These are phyloP conservation scores for Sciaenops ocellatus DNA, from an alignment of 2,797 vertebrate species.

Conservation along the genomic window DNA sequence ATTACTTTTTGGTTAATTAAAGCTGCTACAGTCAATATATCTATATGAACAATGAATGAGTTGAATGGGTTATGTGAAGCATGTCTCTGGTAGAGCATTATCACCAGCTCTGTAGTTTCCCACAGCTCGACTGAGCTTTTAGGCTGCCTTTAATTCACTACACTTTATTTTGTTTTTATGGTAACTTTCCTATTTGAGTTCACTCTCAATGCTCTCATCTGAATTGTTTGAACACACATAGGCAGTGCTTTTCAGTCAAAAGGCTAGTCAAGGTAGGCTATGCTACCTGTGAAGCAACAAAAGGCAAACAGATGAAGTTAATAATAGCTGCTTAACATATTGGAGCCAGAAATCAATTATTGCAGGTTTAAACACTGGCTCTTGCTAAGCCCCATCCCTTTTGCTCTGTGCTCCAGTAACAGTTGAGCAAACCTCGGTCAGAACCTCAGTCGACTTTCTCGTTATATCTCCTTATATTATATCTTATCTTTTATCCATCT, in stretches of 20 bases:
- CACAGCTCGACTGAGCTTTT: too few relatives aligned
- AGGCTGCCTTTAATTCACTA: too few relatives aligned
- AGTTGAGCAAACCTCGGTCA: too few relatives aligned
- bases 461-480: too few relatives aligned
- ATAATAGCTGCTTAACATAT: too few relatives aligned
- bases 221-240: background rate
- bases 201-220: background rate
- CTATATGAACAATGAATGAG: background rate
- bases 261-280: background rate
- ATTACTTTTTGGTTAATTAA: background rate
- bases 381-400: too few relatives aligned
- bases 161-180: background rate
- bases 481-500: too few relatives aligned
- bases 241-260: background rate
- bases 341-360: background rate
- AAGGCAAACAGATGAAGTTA: too few relatives aligned
- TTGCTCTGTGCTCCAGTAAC: too few relatives aligned
- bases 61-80: background rate
- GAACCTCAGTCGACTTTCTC: too few relatives aligned
- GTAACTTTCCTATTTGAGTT: background rate
- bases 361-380: background rate
- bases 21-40: background rate
- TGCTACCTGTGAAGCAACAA: too few relatives aligned
- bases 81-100: background rate
- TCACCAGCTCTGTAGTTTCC: too few relatives aligned